Conservation (phyloP, 2,797 vertebrate genomes). For the Sebastes iracundus region DNA sequence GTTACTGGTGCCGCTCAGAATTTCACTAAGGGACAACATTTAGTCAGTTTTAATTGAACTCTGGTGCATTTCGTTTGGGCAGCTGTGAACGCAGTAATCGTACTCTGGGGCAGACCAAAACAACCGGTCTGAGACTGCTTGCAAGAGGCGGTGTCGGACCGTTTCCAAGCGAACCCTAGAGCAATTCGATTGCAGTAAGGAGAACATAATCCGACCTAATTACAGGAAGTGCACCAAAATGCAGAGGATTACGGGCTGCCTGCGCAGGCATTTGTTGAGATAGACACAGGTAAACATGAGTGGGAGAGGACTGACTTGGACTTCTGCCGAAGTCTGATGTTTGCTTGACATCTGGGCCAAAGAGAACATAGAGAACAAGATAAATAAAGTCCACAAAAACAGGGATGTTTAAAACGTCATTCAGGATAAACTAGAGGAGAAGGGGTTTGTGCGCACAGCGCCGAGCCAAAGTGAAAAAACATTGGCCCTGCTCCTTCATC, state of each 20-base stretch:
- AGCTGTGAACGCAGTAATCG: not conserved
- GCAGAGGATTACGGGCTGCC: too few species aligned
- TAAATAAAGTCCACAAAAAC: not conserved
- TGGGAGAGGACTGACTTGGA: not conserved
- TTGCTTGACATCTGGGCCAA: not conserved
- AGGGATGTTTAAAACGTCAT: too few species aligned
- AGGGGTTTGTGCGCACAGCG: not conserved
- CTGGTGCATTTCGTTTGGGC: not conserved
- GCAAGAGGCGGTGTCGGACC: too few species aligned
- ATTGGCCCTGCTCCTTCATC: accelerated
- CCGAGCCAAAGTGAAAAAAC: not conserved
- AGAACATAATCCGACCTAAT: too few species aligned
- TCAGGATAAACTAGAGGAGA: not conserved
- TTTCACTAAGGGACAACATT: not conserved
- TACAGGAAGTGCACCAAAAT: too few species aligned
- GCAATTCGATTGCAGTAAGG: accelerated
- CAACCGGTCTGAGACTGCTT: too few species aligned
- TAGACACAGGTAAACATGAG: not conserved
- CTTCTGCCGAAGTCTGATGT: not conserved
- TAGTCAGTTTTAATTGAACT: not conserved
- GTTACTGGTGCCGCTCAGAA: not conserved
- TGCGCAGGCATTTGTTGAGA: too few species aligned
- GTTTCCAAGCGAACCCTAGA: too few species aligned
- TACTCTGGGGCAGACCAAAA: not conserved
- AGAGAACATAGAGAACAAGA: not conserved